A percentile compares a stretch with the other conserved stretches of the same genome.
phyloP scores from a whole-genome alignment of 1,140 invertebrate species.

The Atta cephalotes region DNA sequence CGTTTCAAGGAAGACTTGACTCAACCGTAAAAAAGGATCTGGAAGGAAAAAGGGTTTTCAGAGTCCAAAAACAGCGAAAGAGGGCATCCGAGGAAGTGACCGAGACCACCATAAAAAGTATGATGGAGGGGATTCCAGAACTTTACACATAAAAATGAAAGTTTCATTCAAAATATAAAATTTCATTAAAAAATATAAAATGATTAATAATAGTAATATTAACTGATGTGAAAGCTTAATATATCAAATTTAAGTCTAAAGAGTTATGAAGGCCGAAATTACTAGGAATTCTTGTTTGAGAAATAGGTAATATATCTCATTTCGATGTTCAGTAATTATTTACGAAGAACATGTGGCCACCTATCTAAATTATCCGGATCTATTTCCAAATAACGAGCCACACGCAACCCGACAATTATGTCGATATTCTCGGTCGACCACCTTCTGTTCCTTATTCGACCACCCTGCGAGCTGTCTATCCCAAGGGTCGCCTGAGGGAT shows the following conservation, averaged over 20 bases:
- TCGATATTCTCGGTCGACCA: slow-evolving; percentile 42
- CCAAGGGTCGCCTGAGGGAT: slow-evolving; percentile 22
- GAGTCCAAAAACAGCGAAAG: no score
- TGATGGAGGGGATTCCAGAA: no score
- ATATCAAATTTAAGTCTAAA: slow-evolving; percentile 1
- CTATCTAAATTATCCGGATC: slow-evolving; percentile 51
- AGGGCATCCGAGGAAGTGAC: no score
- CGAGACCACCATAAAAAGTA: no score
- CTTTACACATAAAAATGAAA: neutral
- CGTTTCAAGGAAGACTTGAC: no score
- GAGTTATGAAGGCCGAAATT: neutral
- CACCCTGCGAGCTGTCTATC: slow-evolving; percentile 23
- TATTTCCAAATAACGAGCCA: slow-evolving; percentile 49
- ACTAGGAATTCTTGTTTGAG: slow-evolving; percentile 10
- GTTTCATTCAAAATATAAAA: neutral
- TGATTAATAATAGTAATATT: slow-evolving; percentile 33
- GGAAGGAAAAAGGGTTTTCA: no score
- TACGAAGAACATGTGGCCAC: slow-evolving; percentile 21
- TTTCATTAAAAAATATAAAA: neutral
- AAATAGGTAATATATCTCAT: slow-evolving; percentile 41
- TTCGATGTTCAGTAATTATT: slow-evolving; percentile 40
- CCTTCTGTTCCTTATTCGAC: slow-evolving; percentile 47
- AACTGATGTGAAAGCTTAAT: neutral
- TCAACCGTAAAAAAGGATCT: no score
- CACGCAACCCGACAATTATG: slow-evolving; percentile 55